Evolutionary conservation across 2,888 invertebrate species (phyloP), one percentile per base, ranked within the genome.

Genomic region (Notodonta ziczac): DNA sequence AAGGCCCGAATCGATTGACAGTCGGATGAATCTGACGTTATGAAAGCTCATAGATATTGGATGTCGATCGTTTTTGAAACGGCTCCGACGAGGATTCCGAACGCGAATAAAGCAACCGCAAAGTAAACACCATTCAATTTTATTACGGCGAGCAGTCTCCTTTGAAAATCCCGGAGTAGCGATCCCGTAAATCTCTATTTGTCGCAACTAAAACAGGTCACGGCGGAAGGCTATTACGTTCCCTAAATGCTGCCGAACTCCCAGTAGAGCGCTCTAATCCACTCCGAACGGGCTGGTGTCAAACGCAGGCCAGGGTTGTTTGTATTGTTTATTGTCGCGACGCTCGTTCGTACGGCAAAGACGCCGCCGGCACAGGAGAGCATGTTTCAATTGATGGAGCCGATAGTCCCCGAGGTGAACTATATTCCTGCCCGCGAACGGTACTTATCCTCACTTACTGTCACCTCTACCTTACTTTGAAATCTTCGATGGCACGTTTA

Each of bases 181-280:
- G 86, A 88, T 90, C 85, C 85, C 87, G 91, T 93, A 93, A 93
- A 93, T 93, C 92, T 93, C 90, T 91, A 93, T 93, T 93, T 93
- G 93, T 93, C 90, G 90, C 92, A 90, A 90, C 89, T 92, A 89
- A 92, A 93, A 89, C 93, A 92, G 93, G 93, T 93, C 93, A 93
- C 93, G 88, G 90, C 86, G 87, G 88, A 87, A 89, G 89, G 91
- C 92, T 91, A 91, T 93, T 91, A 92, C 91, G 91, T 80, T 90
- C 88, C 90, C 92, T 91, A 92, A 93, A 92, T 90, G 91, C 91
- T 91, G 89, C 89, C 91, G 91, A 91, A 91, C 88, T 90, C 91
- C 87, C 91, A 82, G 86, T 87, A 87, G 90, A 89, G 87, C 90
- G 90, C 86, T 91, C 90, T 91, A 91, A 91, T 92, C 92, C 90